Evolutionary conservation across 2,113 vertebrate genomes (phyloP), one percentile per base, ranked within the genome.

Genomic region (Chamaea fasciata): DNA sequence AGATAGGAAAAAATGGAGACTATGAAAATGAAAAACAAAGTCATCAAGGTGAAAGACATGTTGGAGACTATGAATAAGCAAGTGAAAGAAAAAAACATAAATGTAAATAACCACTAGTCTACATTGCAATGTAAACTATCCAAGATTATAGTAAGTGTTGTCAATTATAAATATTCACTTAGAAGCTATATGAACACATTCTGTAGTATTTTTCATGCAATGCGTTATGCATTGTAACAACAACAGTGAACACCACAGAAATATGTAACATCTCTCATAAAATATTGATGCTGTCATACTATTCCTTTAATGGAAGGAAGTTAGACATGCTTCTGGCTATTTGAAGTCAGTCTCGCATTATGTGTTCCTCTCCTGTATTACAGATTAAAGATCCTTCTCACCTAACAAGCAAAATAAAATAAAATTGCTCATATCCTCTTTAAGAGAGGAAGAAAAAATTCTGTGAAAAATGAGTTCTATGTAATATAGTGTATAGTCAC

Each of bases 31-130:
- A 87, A 89, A 23, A 91, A 90, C 69, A 89, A 52, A 91, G 15
- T 52, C 79, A 82, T 75, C 77, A 95, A 96, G 74, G 63, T 95
- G 89, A 95, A 94, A 56, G 89, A 87, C 63, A 67, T 67, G 41
- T 67, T 91, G 87, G 81, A 95, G 24, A 57, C 57, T 31, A 13
- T 37, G 82, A 76, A 92, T 92, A 95, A 95, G 41, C 91, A 92
- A 92, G 21, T 55, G 28, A 59, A 87, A 79, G 44, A 60, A 84
- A 75, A 79, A 87, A 86, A 37, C 12, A n/a, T 52, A 84, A 79
- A 68, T 2, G 2, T 62, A 92, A 91, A 87, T 89, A 55, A 84
- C 69, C n/a, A 35, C 46, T 69, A 57, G 87, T 47, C 31, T 89
- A 57, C 62, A 87, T 65, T 5, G 60, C 18, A 73, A 26, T 69